Percentiles rank a stretch among this genome's conserved stretches.
Evolutionary conservation across 35 echinoderm and acorn worm genomes (phyloP).

Genomic region (Ptychodera flava): DNA sequence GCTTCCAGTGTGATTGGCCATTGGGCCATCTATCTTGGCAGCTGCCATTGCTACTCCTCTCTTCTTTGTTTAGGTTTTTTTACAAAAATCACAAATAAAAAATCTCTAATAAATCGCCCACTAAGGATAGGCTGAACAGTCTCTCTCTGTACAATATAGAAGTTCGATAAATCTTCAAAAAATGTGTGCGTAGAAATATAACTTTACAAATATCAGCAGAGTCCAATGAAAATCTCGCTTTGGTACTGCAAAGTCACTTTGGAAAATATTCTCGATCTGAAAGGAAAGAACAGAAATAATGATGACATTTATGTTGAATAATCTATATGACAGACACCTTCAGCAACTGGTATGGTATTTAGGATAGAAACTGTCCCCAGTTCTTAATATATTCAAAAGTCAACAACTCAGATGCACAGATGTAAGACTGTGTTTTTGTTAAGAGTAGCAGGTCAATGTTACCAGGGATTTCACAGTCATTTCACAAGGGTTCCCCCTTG

Average conservation of each 20-base stretch:
- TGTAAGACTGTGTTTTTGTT: too few species aligned
- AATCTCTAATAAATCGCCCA: not conserved
- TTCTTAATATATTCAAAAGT: too few species aligned
- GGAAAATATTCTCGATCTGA: not conserved
- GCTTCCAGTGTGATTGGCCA: not conserved
- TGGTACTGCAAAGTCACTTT: not conserved
- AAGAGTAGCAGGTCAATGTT: too few species aligned
- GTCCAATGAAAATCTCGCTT: not conserved
- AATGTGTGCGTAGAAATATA: not conserved
- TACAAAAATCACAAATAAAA: not conserved
- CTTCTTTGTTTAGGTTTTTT: too few species aligned
- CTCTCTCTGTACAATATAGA: not conserved
- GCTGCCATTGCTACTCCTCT: too few species aligned
- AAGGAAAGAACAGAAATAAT: not conserved
- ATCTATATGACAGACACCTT: too few species aligned
- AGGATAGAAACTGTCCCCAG: too few species aligned
- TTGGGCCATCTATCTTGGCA: not conserved
- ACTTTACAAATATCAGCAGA: not conserved
- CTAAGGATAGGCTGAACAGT: not conserved
- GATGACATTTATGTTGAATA: too few species aligned
- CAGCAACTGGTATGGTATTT: too few species aligned
- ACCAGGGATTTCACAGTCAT: too few species aligned
- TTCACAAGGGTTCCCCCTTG: too few species aligned
- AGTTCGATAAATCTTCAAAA: not conserved
- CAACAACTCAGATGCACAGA: too few species aligned